Evolutionary conservation across 2,888 invertebrate genomes (phyloP).

Genomic region (Eristalis intricaria): DNA sequence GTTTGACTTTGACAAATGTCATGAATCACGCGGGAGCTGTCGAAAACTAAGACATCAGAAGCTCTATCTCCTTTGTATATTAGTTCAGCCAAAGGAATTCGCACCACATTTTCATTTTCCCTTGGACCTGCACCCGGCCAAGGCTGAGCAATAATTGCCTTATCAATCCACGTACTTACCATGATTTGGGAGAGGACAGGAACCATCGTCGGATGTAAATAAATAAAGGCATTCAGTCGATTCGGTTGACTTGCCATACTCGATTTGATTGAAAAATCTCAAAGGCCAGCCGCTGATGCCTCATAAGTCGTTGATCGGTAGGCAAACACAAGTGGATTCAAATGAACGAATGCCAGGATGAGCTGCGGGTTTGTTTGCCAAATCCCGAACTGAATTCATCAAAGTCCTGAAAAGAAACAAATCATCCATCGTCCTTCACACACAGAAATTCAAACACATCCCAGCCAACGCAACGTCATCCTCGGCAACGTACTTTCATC

Average conservation of each 20-base stretch:
- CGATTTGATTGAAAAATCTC: not conserved
- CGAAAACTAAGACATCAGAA: no score
- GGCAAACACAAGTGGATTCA: not conserved
- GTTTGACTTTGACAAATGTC: no score
- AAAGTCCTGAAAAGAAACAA: not conserved
- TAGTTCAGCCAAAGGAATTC: no score
- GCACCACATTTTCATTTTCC: no score
- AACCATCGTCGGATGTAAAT: no score
- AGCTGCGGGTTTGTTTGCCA: not conserved
- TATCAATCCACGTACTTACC: no score
- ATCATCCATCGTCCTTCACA: not conserved
- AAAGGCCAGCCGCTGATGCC: not conserved
- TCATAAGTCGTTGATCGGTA: not conserved
- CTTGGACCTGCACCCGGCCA: no score
- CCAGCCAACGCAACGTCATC: not conserved
- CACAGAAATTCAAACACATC: not conserved
- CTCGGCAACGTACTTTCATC: not conserved
- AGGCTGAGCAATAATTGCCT: no score
- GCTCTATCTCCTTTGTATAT: no score
- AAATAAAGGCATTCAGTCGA: not conserved
- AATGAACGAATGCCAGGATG: not conserved
- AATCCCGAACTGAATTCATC: not conserved
- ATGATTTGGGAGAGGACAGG: no score
- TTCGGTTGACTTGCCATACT: not conserved
- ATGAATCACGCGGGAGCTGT: no score